Evolutionary conservation across 2,113 vertebrate genomes (phyloP).

Genomic region (Suricata suricatta): DNA sequence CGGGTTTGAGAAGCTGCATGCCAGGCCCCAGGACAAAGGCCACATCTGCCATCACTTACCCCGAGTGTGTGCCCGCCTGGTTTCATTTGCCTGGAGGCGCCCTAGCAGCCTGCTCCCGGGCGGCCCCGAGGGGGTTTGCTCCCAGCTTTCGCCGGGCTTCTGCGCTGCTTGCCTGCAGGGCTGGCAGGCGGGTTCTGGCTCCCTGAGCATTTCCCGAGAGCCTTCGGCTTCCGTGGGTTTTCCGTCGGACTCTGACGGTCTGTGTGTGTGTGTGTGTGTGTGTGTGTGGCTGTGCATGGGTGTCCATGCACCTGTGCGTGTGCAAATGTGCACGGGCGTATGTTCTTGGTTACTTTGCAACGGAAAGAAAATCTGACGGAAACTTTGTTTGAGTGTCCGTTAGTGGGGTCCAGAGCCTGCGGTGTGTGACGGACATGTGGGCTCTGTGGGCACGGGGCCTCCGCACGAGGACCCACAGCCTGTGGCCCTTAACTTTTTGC

Average conservation of each 20-base stretch:
- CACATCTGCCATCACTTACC: neutral
- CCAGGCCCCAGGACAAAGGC: neutral
- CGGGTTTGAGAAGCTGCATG: neutral
- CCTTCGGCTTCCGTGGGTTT: accelerated
- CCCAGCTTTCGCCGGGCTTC: neutral
- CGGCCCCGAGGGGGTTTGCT: neutral
- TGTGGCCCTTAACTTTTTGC: neutral
- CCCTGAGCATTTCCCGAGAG: accelerated
- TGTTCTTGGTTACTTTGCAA: neutral
- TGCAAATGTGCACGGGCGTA: too few species aligned
- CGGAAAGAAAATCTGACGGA: neutral
- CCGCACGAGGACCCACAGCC: accelerated
- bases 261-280: too few species aligned
- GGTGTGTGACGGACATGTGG: neutral
- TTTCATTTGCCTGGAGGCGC: too few species aligned
- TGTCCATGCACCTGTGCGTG: neutral
- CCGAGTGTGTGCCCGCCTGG: neutral
- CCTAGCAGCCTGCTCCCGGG: neutral
- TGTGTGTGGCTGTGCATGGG: neutral
- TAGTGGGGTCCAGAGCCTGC: neutral
- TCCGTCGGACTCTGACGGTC: accelerated
- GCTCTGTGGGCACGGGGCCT: accelerated
- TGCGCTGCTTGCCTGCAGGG: neutral
- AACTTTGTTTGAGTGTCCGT: too few species aligned
- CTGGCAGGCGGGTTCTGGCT: neutral